These are phyloP conservation scores for Therioaphis trifolii DNA, from an alignment of 2,888 invertebrate species.

Conservation along the genomic window DNA sequence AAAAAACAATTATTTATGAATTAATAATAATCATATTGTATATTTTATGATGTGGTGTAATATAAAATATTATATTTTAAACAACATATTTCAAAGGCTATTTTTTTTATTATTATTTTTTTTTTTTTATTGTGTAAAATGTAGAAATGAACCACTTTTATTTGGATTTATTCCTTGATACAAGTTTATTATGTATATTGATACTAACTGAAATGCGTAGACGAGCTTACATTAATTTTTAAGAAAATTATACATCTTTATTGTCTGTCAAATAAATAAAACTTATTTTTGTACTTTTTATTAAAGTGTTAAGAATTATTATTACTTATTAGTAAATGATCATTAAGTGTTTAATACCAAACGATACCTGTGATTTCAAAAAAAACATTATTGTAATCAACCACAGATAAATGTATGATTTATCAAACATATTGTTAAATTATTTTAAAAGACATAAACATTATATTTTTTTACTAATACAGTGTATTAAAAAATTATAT, in stretches of 20 bases:
- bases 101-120: no score
- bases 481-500: neutral
- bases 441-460: constrained; percentile 25
- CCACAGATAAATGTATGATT: constrained; percentile 1
- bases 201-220: constrained; percentile 3
- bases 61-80: constrained; percentile 5
- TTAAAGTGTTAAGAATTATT: neutral
- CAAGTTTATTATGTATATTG: neutral
- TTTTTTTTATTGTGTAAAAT: neutral
- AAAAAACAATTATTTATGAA: neutral
- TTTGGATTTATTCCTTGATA: constrained; percentile 35
- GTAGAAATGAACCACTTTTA: constrained; percentile 14
- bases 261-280: neutral
- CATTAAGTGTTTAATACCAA: constrained; percentile 5
- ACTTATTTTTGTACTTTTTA: constrained; percentile 47
- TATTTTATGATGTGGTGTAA: no score
- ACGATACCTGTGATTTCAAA: constrained; percentile 40
- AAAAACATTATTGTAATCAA: neutral
- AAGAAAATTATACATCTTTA: constrained; percentile 2
- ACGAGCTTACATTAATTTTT: constrained; percentile 32
- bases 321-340: constrained; percentile 35
- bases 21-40: no score
- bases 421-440: constrained; percentile 9
- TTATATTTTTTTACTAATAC: constrained; percentile 51
- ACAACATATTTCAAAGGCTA: constrained; percentile 16